Base-by-base conservation (phyloP, 1,140 invertebrate genomes). In the Caenorhabditis inopinata region DNA sequence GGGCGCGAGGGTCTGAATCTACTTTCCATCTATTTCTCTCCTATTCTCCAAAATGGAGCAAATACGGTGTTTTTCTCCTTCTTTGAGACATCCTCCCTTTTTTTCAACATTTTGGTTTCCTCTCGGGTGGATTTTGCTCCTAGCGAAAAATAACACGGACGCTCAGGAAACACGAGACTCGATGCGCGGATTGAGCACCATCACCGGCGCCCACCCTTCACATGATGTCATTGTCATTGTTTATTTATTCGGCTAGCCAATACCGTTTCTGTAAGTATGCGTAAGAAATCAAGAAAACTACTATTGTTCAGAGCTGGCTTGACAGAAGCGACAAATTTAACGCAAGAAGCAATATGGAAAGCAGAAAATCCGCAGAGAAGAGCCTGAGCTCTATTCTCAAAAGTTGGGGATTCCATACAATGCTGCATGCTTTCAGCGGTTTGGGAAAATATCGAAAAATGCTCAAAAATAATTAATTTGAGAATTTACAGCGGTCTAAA, bases 171-270 rank as follows among this genome's bases (percentile, higher is more conserved):
- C 58, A 68, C 58, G 32, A 68, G 58, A 42, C 58, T 35, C 32
- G 53, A 14, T 42, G 38, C 5, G 38, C 6, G 38, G 38, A 42
- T 5, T 5, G 38, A 42, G 6, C 6, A 42, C 6, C 5, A 7
- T 42, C 14, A 42, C 29, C 4, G 21, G 27, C 53, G 27, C 27
- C 53, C 29, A 62, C 27, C 16, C 32, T 68, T 32, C 51, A 58
- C n/a, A n/a, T n/a, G n/a, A n/a, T n/a, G 27, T 58, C 35, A 32
- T 38, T 68, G 58, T 68, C 58, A 68, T 68, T 68, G 32, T 68
- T 68, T 68, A 68, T 68, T 68, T 42, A 68, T 68, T 11, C n/a
- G 32, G 58, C 21, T 68, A 68, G n/a, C 14, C n/a, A 9, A 68
- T 32, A 68, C 58, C 32, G n/a, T 68, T 42, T 68, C 0, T 42